phyloP scores from a whole-genome alignment of 2,113 vertebrate genomes.

The Platanista minor region DNA sequence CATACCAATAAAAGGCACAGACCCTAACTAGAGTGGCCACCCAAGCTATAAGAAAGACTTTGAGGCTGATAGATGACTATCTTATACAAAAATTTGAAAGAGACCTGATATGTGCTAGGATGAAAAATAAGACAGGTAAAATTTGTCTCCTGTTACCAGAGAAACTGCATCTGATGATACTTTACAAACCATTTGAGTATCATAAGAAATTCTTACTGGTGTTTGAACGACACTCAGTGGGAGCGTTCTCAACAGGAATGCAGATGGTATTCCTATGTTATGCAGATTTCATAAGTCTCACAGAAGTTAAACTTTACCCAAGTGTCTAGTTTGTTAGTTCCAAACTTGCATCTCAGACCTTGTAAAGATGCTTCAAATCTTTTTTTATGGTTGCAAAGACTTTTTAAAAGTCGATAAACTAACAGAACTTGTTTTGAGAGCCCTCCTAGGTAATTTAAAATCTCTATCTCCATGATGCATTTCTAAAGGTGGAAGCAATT shows the following conservation, averaged over 20 bases:
- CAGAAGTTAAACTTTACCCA: conserved; percentile 60
- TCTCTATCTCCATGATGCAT: conserved; percentile 44
- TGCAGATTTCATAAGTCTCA: conserved; percentile 61
- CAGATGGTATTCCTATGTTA: conserved; percentile 59
- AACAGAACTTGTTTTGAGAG: conserved; percentile 65
- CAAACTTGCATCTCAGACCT: conserved; percentile 41
- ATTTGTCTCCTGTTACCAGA: conserved; percentile 31
- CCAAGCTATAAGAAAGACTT: background rate
- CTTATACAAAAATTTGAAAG: background rate
- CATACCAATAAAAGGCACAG: background rate
- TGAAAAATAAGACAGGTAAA: conserved; percentile 31
- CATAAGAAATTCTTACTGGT: conserved; percentile 23
- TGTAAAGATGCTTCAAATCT: conserved; percentile 60
- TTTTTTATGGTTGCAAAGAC: conserved; percentile 51
- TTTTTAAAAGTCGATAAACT: conserved; percentile 62
- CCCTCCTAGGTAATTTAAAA: conserved; percentile 54
- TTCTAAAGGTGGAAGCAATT: conserved; percentile 46
- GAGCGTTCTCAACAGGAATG: background rate
- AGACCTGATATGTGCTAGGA: background rate
- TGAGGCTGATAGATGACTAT: background rate
- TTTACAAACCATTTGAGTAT: conserved; percentile 21
- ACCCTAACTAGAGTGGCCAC: background rate
- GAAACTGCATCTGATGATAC: conserved; percentile 21
- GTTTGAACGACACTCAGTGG: conserved; percentile 44
- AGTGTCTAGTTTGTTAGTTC: conserved; percentile 62